Evolutionary conservation across 2,113 vertebrate genomes (phyloP).

Genomic region (Aythya baeri): DNA sequence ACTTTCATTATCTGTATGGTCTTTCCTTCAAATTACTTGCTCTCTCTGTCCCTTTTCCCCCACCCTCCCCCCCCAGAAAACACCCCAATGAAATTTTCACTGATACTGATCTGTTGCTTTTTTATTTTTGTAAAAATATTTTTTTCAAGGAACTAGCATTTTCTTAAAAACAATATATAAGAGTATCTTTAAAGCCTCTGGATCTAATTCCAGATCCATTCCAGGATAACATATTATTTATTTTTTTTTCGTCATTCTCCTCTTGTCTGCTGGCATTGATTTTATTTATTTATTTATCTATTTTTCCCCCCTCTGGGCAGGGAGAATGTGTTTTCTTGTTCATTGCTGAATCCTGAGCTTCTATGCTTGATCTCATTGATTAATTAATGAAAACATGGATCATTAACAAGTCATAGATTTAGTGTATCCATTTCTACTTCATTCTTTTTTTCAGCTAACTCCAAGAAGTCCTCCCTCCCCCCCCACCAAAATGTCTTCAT

Average conservation of each 20-base stretch:
- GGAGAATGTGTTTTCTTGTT: neutral
- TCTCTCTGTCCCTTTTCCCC: too few relatives aligned
- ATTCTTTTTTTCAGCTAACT: neutral
- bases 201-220: neutral
- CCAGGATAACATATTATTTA: neutral
- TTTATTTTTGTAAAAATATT: neutral
- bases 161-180: neutral
- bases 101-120: neutral
- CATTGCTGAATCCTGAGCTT: neutral
- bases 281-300: neutral
- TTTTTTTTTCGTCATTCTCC: neutral
- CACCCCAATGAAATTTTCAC: neutral
- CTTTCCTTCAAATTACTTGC: neutral
- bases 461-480: neutral
- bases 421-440: neutral
- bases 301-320: neutral
- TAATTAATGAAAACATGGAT: fast-evolving
- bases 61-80: neutral
- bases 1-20: neutral
- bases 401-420: neutral
- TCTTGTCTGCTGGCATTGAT: neutral
- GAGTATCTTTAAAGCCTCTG: neutral
- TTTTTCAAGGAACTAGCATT: neutral
- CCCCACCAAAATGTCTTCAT: neutral
- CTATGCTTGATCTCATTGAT: neutral